Evolutionary conservation across 2,113 vertebrate species (phyloP).

Genomic region (Percopsis transmontana): DNA sequence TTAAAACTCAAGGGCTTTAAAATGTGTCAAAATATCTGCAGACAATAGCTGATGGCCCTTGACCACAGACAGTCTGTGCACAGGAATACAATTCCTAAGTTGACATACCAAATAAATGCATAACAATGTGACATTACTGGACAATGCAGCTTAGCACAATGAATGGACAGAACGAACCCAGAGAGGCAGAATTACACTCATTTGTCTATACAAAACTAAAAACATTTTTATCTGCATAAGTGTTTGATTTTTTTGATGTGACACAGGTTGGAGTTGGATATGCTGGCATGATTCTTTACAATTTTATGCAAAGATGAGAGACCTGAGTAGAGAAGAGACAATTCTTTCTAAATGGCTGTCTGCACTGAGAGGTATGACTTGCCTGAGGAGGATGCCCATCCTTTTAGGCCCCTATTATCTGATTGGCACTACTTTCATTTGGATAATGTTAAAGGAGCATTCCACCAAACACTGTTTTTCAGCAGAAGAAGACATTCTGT

Average conservation of each 20-base stretch:
- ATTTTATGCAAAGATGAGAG: slow-evolving; percentile 48
- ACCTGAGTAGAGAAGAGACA: slow-evolving; percentile 68
- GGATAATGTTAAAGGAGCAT: slow-evolving; percentile 8
- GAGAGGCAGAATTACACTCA: slow-evolving; percentile 41
- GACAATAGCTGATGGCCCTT: slow-evolving; percentile 41
- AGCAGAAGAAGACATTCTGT: background rate
- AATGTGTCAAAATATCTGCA: slow-evolving; percentile 36
- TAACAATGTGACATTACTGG: slow-evolving; percentile 54
- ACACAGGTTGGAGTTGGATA: slow-evolving; percentile 35
- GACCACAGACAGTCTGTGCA: slow-evolving; percentile 30
- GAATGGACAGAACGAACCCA: slow-evolving; percentile 33
- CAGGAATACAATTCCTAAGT: slow-evolving; percentile 14
- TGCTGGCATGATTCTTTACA: slow-evolving; percentile 51
- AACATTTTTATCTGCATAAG: slow-evolving; percentile 35
- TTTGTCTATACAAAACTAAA: slow-evolving; percentile 46
- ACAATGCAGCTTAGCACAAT: slow-evolving; percentile 56
- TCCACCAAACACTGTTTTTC: slow-evolving; percentile 9
- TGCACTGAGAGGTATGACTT: slow-evolving; percentile 55
- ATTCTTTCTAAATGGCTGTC: slow-evolving; percentile 43
- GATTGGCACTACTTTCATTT: slow-evolving; percentile 16
- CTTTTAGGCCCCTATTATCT: slow-evolving; percentile 37
- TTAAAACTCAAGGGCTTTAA: slow-evolving; percentile 27
- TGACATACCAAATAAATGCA: slow-evolving; percentile 15
- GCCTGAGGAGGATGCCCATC: slow-evolving; percentile 18
- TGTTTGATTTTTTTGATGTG: slow-evolving; percentile 37